Evolutionary conservation across 2,888 invertebrate species (phyloP).

Genomic region (Sesia apiformis): DNA sequence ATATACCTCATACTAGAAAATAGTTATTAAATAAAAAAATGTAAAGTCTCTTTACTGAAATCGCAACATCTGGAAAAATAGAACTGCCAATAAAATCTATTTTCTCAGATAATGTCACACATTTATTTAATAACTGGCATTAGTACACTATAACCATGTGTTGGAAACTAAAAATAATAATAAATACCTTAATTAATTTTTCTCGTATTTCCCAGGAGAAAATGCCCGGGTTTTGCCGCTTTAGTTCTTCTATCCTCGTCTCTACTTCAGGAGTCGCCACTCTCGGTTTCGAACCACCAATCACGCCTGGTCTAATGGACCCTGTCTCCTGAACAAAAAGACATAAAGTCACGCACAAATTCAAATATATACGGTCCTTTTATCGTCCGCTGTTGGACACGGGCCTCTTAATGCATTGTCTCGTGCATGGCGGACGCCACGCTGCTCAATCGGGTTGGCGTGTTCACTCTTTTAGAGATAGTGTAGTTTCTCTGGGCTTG

Average conservation of each 20-base stretch:
- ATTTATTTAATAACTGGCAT: background rate
- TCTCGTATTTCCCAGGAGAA: conserved; percentile 97
- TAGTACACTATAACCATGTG: background rate
- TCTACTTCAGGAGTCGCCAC: conserved; percentile 96
- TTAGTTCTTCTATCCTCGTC: conserved; percentile 90
- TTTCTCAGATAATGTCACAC: background rate
- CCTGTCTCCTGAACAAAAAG: conserved; percentile 85
- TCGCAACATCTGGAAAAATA: no score
- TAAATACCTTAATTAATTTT: conserved; percentile 84
- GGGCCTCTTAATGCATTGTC: no score
- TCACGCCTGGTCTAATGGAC: conserved; percentile 94
- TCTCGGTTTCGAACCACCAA: conserved; percentile 94
- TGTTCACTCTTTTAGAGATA: no score
- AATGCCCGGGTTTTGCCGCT: conserved; percentile 93
- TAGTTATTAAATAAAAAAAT: background rate
- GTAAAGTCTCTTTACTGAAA: no score
- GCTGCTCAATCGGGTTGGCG: no score
- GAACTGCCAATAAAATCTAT: background rate
- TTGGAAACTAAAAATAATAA: no score
- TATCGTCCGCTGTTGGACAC: no score
- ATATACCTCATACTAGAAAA: no score
- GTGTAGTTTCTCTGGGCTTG: no score
- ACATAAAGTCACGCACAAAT: background rate
- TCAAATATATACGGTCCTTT: no score
- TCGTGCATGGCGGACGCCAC: no score